Conservation (phyloP, 2,113 vertebrate species). For the Felis catus region DNA sequence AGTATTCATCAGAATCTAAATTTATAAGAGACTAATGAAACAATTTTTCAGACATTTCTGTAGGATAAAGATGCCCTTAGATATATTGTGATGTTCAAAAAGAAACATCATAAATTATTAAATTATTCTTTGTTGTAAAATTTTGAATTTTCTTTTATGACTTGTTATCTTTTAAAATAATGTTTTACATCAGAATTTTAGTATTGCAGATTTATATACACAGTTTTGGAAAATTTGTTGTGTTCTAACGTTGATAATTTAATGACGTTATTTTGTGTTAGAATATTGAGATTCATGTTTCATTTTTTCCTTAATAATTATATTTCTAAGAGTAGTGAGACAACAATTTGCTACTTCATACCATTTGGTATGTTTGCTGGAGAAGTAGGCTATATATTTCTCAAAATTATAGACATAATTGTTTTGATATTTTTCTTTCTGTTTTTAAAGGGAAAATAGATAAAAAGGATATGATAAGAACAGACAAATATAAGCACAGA, state of each 20-base stretch:
- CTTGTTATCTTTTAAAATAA: not conserved
- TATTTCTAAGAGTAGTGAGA: not conserved
- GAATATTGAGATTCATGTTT: not conserved
- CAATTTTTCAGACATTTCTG: not conserved
- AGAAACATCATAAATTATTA: not conserved
- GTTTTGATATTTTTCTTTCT: not conserved
- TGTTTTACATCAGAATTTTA: not conserved
- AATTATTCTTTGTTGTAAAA: not conserved
- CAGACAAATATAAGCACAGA: not conserved
- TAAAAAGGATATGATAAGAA: not conserved
- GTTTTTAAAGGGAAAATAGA: not conserved
- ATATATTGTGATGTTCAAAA: not conserved
- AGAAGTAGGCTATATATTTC: not conserved
- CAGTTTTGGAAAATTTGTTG: not conserved
- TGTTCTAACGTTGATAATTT: not conserved
- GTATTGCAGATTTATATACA: not conserved
- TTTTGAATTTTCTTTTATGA: not conserved
- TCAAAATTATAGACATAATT: not conserved
- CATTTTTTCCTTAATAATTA: not conserved
- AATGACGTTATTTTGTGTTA: not conserved
- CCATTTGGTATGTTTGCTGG: not conserved
- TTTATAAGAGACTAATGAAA: not conserved
- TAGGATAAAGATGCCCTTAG: not conserved
- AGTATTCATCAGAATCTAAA: not conserved
- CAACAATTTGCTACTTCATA: not conserved